phyloP scores from a whole-genome alignment of 2,113 vertebrate genomes.

The Carlito syrichta region DNA sequence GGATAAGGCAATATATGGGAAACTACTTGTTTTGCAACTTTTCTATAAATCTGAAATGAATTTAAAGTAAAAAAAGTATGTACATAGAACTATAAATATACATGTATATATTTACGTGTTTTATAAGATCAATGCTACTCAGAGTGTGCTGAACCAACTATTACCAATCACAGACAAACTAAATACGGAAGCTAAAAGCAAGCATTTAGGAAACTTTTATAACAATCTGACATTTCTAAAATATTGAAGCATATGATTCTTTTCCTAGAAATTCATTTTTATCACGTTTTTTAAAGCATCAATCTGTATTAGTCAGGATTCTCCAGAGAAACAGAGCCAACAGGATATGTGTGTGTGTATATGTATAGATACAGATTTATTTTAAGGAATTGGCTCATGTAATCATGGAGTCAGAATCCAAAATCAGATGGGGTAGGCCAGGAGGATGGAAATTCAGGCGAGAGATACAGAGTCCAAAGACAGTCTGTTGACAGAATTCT shows the following conservation, averaged over 20 bases:
- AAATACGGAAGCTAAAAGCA: constrained; percentile 30
- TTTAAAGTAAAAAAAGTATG: constrained; percentile 35
- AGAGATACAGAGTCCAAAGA: neutral
- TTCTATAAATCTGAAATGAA: constrained; percentile 22
- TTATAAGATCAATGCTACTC: neutral
- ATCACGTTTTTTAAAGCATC: neutral
- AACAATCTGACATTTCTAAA: constrained; percentile 44
- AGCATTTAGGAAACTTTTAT: constrained; percentile 10
- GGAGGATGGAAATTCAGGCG: neutral
- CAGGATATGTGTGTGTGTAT: neutral
- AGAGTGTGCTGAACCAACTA: neutral
- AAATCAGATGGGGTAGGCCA: neutral
- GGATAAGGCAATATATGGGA: neutral
- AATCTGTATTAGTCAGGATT: neutral
- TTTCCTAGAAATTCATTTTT: constrained; percentile 24
- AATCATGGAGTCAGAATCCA: neutral
- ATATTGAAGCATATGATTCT: neutral
- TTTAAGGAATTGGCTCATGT: neutral
- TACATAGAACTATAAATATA: neutral
- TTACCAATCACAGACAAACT: neutral
- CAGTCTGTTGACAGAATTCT: neutral
- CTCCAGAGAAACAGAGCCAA: constrained; percentile 12
- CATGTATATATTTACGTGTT: neutral
- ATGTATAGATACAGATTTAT: neutral
- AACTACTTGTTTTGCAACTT: neutral